Evolutionary conservation across 2,888 invertebrate genomes (phyloP), one percentile per base, ranked within the genome.

Genomic region (Aphidoletes aphidimyza): DNA sequence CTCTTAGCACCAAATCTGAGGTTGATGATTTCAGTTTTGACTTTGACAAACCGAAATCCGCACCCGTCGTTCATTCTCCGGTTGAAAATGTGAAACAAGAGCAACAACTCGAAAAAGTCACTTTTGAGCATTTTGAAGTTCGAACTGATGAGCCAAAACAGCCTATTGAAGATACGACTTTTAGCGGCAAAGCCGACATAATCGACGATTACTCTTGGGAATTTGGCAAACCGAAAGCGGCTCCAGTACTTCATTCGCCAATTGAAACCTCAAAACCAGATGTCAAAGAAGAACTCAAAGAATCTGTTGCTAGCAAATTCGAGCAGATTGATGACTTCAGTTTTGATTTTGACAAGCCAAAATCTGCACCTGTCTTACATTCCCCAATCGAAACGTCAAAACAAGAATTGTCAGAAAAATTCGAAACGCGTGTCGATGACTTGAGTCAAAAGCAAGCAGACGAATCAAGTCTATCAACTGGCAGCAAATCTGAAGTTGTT

Each of bases 381-480:
- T 88, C 91, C 30, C 90, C 91, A 85, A 91, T 92, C 87, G 90
- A 87, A 83, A 86, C 88, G 34, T 89, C 89, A 11, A 90, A 90
- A 86, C 69, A 54, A n/a, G 14, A 69, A 69, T 69, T 11, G 17
- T 11, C 22, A 11, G 6, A 54, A 22, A 26, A 54, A 22, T 2
- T 54, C 3, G 54, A 54, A 54, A 22, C 22, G 3, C 54, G 54
- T 22, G 69, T 30, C 34, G 69, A 30, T 30, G 69, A 69, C 2
- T 30, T 69, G 11, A 30, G 94, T 94, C 87, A 94, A 94, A 87
- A 93, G 94, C 85, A 94, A 8, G 14, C 69, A 30, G 85, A 85
- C 26, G 45, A 45, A n/a, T 85, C 86, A 22, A 37, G 85, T 22
- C 86, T 86, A 34, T 87, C 86, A 5, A 85, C 85, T 81, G 85